Evolutionary conservation across 1,140 invertebrate species (phyloP).

Genomic region (Odontomachus brunneus): DNA sequence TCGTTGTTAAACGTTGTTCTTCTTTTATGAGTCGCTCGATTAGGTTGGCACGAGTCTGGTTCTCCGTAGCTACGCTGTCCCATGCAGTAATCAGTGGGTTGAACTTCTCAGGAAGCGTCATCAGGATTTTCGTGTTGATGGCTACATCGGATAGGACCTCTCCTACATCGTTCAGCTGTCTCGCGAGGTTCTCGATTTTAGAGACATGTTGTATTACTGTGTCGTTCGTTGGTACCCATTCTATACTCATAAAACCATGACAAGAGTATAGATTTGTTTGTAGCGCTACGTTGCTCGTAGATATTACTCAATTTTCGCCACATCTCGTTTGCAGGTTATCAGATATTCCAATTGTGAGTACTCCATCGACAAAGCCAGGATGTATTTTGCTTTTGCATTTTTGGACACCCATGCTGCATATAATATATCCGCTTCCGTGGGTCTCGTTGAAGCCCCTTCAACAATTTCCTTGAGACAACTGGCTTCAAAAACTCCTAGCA

Average conservation of each 20-base stretch:
- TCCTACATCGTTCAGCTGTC: slow-evolving; percentile 13
- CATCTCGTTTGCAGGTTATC: not conserved
- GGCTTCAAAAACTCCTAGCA: not conserved
- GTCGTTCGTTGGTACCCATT: not conserved
- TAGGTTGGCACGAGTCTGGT: slow-evolving; percentile 30
- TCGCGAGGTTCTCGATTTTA: not conserved
- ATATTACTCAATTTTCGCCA: not conserved
- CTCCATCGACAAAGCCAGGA: not conserved
- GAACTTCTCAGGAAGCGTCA: slow-evolving; percentile 43
- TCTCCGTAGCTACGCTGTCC: slow-evolving; percentile 49
- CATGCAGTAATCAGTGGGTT: slow-evolving; percentile 52
- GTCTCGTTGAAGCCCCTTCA: too few species aligned
- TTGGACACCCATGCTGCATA: not conserved
- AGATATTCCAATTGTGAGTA: not conserved
- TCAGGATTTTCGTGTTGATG: slow-evolving; percentile 65
- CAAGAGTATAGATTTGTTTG: not conserved
- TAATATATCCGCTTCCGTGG: too few species aligned
- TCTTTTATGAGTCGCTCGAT: slow-evolving; percentile 44
- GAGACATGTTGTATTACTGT: not conserved
- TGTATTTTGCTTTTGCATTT: not conserved
- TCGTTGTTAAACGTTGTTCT: slow-evolving; percentile 3
- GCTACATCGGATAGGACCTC: slow-evolving; percentile 54
- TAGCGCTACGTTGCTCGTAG: not conserved
- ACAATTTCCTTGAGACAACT: not conserved
- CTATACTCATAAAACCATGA: not conserved